Conservation (phyloP, 2,797 vertebrate genomes). For the Platyrinchus mystaceus region DNA sequence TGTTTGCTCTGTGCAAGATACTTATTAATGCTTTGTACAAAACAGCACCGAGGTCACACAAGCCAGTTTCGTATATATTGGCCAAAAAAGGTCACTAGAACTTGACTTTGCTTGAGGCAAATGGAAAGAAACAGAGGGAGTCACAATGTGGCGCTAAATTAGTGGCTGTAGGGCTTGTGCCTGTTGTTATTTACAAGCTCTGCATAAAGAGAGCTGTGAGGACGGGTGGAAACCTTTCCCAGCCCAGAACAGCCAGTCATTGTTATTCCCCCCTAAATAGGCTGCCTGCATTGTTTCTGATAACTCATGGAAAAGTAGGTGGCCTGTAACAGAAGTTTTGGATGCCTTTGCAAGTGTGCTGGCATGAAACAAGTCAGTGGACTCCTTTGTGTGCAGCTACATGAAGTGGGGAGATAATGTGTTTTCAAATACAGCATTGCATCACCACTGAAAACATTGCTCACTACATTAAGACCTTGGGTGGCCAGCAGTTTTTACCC, state of each 20-base stretch:
- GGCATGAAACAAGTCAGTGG: not conserved
- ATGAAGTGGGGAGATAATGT: not conserved
- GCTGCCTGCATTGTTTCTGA: not conserved
- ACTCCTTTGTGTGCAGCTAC: not conserved
- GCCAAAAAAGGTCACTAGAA: slow-evolving; percentile 1
- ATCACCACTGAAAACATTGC: slow-evolving; percentile 5
- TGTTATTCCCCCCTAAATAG: not conserved
- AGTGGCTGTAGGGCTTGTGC: slow-evolving; percentile 4
- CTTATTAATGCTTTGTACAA: not conserved
- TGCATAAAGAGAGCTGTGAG: not conserved
- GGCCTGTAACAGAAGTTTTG: not conserved
- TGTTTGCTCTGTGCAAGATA: not conserved
- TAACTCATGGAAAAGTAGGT: not conserved
- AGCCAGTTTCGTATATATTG: not conserved
- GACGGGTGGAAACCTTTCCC: not conserved
- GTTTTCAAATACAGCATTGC: slow-evolving; percentile 21
- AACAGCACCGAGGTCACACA: not conserved
- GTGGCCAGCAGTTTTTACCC: not conserved
- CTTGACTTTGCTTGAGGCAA: slow-evolving; percentile 28
- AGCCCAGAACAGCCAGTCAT: not conserved
- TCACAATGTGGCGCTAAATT: slow-evolving; percentile 12
- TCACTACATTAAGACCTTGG: not conserved
- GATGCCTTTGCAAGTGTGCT: not conserved
- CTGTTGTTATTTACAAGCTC: slow-evolving; percentile 4
- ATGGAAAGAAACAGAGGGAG: not conserved